Percentiles rank a stretch among this genome's conserved stretches.
Conservation (phyloP, 1,140 invertebrate species). For the Harlomillsia oculata region DNA sequence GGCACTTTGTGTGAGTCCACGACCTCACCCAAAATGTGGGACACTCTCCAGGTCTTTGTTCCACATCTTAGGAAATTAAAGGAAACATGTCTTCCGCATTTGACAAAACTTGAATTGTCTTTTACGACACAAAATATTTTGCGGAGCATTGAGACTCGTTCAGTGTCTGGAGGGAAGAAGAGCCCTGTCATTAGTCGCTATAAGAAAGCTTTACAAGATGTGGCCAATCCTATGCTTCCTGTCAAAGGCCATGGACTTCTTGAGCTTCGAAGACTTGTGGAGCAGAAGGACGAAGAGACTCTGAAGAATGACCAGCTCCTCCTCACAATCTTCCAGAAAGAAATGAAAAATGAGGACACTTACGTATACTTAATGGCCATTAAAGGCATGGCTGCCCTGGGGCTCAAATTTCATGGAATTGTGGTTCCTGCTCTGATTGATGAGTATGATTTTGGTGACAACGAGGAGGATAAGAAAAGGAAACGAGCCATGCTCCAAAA, state of each 20-base stretch:
- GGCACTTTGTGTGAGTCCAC: slow-evolving; percentile 14
- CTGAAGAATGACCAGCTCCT: slow-evolving; percentile 55
- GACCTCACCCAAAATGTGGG: slow-evolving; percentile 5
- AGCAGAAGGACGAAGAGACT: slow-evolving; percentile 52
- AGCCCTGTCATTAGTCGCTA: slow-evolving; percentile 40
- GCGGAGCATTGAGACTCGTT: slow-evolving; percentile 18
- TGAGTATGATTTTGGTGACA: slow-evolving; percentile 21
- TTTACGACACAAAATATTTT: slow-evolving; percentile 25
- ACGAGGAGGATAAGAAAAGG: too few relatives aligned
- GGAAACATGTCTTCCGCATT: neutral
- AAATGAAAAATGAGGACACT: slow-evolving; percentile 66
- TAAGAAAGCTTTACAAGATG: slow-evolving; percentile 55
- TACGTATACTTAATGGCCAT: slow-evolving; percentile 73
- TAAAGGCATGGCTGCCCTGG: slow-evolving; percentile 59
- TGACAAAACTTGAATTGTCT: slow-evolving; percentile 3
- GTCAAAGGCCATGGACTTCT: slow-evolving; percentile 69
- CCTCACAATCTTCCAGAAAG: slow-evolving; percentile 60
- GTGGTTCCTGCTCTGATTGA: slow-evolving; percentile 14
- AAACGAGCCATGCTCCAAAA: neutral
- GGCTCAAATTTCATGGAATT: slow-evolving; percentile 10
- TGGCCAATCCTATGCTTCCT: slow-evolving; percentile 64
- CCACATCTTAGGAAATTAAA: slow-evolving; percentile 12
- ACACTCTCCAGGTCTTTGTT: slow-evolving; percentile 9
- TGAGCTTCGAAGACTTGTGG: slow-evolving; percentile 58
- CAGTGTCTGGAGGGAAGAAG: neutral